Conservation (phyloP, 1,140 invertebrate genomes). For the Meteorus sp. region DNA sequence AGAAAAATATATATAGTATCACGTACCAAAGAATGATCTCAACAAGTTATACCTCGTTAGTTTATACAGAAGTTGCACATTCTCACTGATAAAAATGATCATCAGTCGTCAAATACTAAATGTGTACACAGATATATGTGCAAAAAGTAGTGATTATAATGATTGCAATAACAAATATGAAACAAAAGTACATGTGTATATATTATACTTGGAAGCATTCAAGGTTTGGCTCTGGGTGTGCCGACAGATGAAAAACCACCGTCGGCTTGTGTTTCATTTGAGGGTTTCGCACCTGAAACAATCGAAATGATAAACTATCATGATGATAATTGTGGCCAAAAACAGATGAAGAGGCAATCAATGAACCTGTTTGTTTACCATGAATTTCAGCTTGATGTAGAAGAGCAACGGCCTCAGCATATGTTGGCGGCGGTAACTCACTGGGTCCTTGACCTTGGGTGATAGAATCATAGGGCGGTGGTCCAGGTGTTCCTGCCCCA, state of each 20-base stretch:
- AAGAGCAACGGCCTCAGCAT: constrained; percentile 44
- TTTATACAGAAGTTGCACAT: neutral
- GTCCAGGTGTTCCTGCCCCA: constrained; percentile 34
- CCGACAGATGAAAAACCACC: constrained; percentile 17
- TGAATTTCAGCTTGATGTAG: constrained; percentile 38
- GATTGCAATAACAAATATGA: constrained; percentile 14
- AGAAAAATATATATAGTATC: neutral
- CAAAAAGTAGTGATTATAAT: neutral
- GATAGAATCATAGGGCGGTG: constrained; percentile 44
- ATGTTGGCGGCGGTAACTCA: constrained; percentile 43
- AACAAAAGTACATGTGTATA: no score
- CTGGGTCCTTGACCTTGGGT: constrained; percentile 39
- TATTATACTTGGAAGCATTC: constrained; percentile 26
- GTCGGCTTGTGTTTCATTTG: constrained; percentile 17
- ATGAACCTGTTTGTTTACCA: constrained; percentile 26
- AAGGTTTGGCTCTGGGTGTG: constrained; percentile 23
- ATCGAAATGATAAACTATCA: constrained; percentile 2
- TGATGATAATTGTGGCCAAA: neutral
- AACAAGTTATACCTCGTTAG: neutral
- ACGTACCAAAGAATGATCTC: constrained; percentile 7
- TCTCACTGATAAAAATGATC: neutral
- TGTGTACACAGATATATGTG: neutral
- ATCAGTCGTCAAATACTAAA: no score
- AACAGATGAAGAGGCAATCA: constrained; percentile 1
- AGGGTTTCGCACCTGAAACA: constrained; percentile 26